A percentile compares a stretch with the other conserved stretches of the same genome.
phyloP scores from a whole-genome alignment of 2,888 invertebrate genomes.

The Anthrax anthrax region DNA sequence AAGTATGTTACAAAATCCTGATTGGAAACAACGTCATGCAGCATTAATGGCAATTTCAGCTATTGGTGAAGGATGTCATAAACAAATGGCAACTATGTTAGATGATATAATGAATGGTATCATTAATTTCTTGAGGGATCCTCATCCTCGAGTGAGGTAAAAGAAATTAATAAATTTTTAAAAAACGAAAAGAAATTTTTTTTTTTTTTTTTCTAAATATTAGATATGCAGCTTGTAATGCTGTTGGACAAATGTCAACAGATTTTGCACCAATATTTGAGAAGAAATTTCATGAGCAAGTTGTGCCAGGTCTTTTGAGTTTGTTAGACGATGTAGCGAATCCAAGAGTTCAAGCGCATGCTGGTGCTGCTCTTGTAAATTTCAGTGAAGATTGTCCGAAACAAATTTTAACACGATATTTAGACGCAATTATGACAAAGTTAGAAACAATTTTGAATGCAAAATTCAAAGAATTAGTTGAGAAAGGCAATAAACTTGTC shows the following conservation, averaged over 20 bases:
- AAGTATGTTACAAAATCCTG: constrained; percentile 65
- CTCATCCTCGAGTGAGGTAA: constrained; percentile 34
- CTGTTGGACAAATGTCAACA: constrained; percentile 96
- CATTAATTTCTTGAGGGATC: constrained; percentile 68
- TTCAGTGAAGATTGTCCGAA: constrained; percentile 99
- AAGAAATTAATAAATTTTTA: neutral
- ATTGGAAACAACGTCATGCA: constrained; percentile 87
- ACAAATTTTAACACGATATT: constrained; percentile 74
- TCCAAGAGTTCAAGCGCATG: constrained; percentile 75
- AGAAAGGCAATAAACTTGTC: constrained; percentile 89
- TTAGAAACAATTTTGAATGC: constrained; percentile 76
- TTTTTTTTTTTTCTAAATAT: neutral
- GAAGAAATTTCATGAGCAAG: constrained; percentile 93
- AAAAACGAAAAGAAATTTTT: neutral
- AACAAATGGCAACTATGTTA: constrained; percentile 94
- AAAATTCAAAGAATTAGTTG: constrained; percentile 89
- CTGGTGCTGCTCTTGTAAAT: constrained; percentile 93
- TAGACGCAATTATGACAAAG: constrained; percentile 82
- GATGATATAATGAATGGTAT: constrained; percentile 85
- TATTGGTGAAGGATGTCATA: constrained; percentile 96
- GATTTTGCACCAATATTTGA: constrained; percentile 96
- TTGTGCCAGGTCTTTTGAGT: constrained; percentile 79
- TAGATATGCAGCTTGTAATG: constrained; percentile 94
- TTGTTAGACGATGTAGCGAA: constrained; percentile 81
- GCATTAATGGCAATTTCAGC: constrained; percentile 98